Evolutionary conservation across 2,888 invertebrate species (phyloP), one percentile per base, ranked within the genome.

Genomic region (Netelia virgata): DNA sequence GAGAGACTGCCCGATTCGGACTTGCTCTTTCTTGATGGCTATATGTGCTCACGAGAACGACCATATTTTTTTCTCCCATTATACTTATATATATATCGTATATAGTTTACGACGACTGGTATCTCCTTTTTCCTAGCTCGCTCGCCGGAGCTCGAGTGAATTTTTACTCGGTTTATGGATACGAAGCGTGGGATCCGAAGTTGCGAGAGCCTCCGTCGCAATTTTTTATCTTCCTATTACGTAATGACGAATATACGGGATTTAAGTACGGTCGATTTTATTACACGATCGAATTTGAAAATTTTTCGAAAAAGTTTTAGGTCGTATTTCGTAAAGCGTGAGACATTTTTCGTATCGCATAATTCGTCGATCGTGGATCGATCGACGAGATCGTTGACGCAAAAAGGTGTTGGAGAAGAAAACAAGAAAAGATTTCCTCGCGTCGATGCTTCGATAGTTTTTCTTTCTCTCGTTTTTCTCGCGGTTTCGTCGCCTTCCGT

Each of bases 41-140:
- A 64, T 78, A 84, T 77, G 50, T 55, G 68, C 61, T 73, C 50
- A 28, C 59, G 28, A 41, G 47, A 83, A 83, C 68, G 77, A 78
- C 82, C 68, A 69, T 74, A 69, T 18, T 20, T 61, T 81, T 66
- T 66, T 76, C 47, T 41, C 16, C 23, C 57, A 1, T 18, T 36
- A 20, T 16, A 28, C 11, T 9, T 11, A 6, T 59, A 20, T 10
- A 64, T 61, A 43, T 72, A 36, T 36, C 36, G 36, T 36, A 61
- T 23, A 16, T 61, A 73, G 63, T 68, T 53, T 74, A 69, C 43
- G 59, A n/a, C 18, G 43, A 68, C 36, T 16, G 69, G 59, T 69
- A 74, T 63, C 64, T 57, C 3, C 47, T 28, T 75, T 61, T 76
- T 82, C 41, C 68, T 53, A 43, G 11, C 74, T 69, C n/a, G 20